Conservation (phyloP, 2,888 invertebrate species). For the Calliopum simillimum region DNA sequence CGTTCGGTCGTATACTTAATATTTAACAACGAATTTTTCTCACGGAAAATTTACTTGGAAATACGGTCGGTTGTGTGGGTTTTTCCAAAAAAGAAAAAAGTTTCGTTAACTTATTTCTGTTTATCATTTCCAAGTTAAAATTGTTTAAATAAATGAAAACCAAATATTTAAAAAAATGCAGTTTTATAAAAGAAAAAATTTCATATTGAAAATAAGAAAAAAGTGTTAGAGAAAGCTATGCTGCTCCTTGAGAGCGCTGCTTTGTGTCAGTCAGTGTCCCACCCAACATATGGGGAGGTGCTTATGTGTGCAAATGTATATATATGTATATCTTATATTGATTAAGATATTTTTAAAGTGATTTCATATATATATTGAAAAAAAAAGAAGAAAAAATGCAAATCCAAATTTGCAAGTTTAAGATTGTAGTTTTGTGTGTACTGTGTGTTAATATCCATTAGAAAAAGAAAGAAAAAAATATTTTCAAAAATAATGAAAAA, state of each 20-base stretch:
- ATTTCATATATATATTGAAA: conserved; percentile 13
- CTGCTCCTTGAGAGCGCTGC: background rate
- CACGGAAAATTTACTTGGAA: background rate
- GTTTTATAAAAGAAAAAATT: too few relatives aligned
- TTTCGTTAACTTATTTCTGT: too few relatives aligned
- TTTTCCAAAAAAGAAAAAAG: background rate
- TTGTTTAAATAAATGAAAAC: too few relatives aligned
- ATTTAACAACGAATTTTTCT: background rate
- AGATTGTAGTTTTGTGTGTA: background rate
- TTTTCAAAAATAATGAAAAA: background rate
- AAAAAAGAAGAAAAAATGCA: conserved; percentile 2
- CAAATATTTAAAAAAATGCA: too few relatives aligned
- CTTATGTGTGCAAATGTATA: conserved; percentile 20
- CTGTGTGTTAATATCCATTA: background rate
- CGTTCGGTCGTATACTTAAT: background rate
- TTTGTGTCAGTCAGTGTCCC: conserved; percentile 31
- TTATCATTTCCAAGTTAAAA: too few relatives aligned
- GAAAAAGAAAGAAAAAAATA: background rate
- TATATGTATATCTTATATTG: conserved; percentile 18
- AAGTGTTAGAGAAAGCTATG: background rate
- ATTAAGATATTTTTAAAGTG: conserved; percentile 23
- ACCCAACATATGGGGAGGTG: conserved; percentile 33
- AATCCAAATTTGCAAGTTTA: background rate
- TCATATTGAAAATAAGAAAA: too few relatives aligned
- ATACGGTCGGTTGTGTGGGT: background rate